Base-by-base conservation (phyloP, 2,797 vertebrate genomes). In the Tauraco hartlaubi region DNA sequence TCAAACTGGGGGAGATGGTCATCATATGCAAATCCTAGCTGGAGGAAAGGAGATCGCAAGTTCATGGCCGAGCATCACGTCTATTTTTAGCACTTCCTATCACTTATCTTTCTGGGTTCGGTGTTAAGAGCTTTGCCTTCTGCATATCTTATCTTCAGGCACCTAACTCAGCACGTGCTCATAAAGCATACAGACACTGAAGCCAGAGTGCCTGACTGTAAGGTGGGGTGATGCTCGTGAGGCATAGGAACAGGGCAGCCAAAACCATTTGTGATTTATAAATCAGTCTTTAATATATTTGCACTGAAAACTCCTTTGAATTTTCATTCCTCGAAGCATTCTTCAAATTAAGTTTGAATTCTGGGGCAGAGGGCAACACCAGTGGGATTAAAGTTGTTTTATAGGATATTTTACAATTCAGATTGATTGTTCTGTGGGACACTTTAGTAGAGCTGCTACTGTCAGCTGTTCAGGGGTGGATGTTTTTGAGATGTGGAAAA, bases 401-500 rank as follows among this genome's bases (percentile, higher is more conserved):
- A 69, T 41, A 68, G 44, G 55, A 69, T 86, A 78, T 85, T 97
- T 96, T 92, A 81, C 75, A 87, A 71, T 96, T 93, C 83, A 91
- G 88, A 78, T 41, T 78, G 85, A 90, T 83, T 80, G 43, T 89
- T 96, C 82, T 33, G 39, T 83, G 85, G 89, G 90, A 84, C 79
- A 83, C 35, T 64, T 95, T 86, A 78, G 78, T 23, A 94, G 63
- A 95, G 75, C 43, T 90, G 49, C 76, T 94, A 62, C 83, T 93
- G 92, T 96, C 96, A 96, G 81, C 58, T 92, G 63, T 76, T 94
- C 54, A 59, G 52, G 52, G 87, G 46, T 39, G 37, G 76, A 77
- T 93, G 76, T 74, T 96, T 98, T 88, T 96, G 89, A 97, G 83
- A 67, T 73, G 58, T 35, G 82, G 88, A 85, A 96, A 97, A 86